phyloP scores from a whole-genome alignment of 2,888 invertebrate species.

The Linnaemya vulpina region DNA sequence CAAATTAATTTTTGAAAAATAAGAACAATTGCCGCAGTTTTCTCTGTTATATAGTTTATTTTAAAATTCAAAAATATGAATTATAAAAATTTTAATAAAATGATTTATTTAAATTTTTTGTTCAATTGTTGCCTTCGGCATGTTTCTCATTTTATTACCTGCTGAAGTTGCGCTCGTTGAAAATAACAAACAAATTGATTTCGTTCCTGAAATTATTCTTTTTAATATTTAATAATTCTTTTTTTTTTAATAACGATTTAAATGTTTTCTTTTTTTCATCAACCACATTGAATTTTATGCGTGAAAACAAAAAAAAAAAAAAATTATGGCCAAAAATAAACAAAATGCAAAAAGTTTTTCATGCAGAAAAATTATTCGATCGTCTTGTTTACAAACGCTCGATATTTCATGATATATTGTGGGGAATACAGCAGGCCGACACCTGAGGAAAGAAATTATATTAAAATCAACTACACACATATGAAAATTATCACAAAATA shows the following conservation, averaged over 20 bases:
- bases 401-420: conserved; percentile 23
- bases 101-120: not conserved
- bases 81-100: too few relatives aligned
- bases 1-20: too few relatives aligned
- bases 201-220: not conserved
- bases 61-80: too few relatives aligned
- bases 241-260: not conserved
- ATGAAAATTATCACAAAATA: conserved; percentile 8
- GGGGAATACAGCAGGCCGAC: conserved; percentile 23
- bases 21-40: too few relatives aligned
- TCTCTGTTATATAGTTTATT: too few relatives aligned
- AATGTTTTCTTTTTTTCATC: not conserved
- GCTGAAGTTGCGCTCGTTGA: not conserved
- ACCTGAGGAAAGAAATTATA: conserved; percentile 28
- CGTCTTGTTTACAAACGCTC: conserved; percentile 2
- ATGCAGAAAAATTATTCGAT: not conserved
- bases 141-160: not conserved
- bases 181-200: not conserved
- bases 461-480: conserved; percentile 3
- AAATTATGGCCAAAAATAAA: not conserved
- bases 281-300: conserved; percentile 47
- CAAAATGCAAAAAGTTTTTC: conserved; percentile 3
- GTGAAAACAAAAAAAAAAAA: conserved; percentile 36
- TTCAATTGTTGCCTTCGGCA: not conserved
- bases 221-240: not conserved